These are phyloP conservation scores for Loxodonta africana DNA, from an alignment of 2,113 vertebrate species.

Conservation along the genomic window DNA sequence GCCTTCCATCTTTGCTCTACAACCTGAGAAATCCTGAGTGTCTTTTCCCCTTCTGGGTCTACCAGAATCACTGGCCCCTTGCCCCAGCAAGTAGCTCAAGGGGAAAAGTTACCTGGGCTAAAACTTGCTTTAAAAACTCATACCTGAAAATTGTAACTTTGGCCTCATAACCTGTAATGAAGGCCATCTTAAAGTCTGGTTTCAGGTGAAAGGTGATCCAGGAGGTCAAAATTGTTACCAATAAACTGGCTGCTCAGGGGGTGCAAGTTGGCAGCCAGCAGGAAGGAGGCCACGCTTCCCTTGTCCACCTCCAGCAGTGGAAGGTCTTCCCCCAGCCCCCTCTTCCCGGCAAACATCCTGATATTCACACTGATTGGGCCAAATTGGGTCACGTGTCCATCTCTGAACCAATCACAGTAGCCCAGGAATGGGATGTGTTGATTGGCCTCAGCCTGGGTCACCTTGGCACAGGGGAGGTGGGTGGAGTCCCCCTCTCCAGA, in stretches of 20 bases:
- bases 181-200: too few species aligned
- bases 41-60: background rate
- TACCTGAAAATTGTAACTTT: background rate
- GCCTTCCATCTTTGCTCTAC: too few species aligned
- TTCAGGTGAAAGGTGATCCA: background rate
- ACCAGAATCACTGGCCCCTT: background rate
- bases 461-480: too few species aligned
- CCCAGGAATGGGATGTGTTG: rapidly evolving
- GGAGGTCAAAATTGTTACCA: background rate
- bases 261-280: rapidly evolving
- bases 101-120: background rate
- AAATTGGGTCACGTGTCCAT: background rate
- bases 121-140: background rate
- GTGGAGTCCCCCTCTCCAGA: background rate
- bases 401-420: too few species aligned
- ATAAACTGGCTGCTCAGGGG: rapidly evolving
- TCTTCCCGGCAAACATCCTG: rapidly evolving
- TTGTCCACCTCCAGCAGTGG: background rate
- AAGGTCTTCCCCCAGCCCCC: too few species aligned
- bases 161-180: background rate
- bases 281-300: background rate
- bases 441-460: background rate
- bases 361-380: too few species aligned
- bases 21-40: background rate
- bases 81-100: background rate